Conservation (phyloP, 2,888 invertebrate species). For the Chironomus riparius region DNA sequence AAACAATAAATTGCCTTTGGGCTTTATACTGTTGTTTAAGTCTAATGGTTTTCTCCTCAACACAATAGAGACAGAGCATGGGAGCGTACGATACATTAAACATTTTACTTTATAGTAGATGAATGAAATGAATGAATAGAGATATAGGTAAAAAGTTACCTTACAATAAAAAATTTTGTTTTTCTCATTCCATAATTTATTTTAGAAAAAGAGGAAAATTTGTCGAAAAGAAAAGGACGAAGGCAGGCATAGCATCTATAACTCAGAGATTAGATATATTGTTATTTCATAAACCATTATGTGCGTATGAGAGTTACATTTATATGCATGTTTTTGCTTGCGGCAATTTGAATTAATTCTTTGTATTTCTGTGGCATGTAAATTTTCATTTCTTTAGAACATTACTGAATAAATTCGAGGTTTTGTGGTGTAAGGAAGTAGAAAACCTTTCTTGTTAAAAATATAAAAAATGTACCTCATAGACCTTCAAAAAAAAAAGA, state of each 20-base stretch:
- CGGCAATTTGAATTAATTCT: slow-evolving; percentile 25
- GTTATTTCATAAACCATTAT: slow-evolving; percentile 18
- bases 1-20: slow-evolving; percentile 24
- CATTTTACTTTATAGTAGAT: not conserved
- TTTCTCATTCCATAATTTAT: too few relatives aligned
- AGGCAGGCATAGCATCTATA: not conserved
- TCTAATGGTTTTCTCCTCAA: not conserved
- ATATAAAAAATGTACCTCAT: not conserved
- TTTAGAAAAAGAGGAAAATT: too few relatives aligned
- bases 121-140: not conserved
- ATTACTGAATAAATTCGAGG: too few relatives aligned
- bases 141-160: not conserved
- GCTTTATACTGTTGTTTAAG: not conserved
- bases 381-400: not conserved
- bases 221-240: not conserved
- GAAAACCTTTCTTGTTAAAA: too few relatives aligned
- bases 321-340: slow-evolving; percentile 10
- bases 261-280: slow-evolving; percentile 17
- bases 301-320: not conserved
- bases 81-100: not conserved
- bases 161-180: too few relatives aligned
- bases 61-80: not conserved
- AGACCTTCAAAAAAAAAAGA: not conserved
- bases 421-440: too few relatives aligned
- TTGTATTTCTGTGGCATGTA: not conserved